A percentile compares a stretch with the other conserved stretches of the same genome.
These are phyloP conservation scores for Odontamblyopus rebecca DNA, from an alignment of 2,797 vertebrate genomes.

Conservation along the genomic window DNA sequence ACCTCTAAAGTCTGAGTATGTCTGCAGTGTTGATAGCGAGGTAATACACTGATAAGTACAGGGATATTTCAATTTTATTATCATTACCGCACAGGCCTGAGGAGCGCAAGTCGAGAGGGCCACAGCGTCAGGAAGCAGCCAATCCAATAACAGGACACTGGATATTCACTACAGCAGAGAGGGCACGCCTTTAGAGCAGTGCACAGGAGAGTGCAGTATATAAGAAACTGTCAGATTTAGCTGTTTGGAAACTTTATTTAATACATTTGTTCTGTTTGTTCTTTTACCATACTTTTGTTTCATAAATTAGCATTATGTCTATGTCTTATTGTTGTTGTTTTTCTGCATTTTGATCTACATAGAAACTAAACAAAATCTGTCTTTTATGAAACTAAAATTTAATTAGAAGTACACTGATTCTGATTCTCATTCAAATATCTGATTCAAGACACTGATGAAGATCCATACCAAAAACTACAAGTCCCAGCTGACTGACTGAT, in stretches of 20 bases:
- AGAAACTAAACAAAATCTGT: too few species aligned
- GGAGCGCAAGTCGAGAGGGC: slow-evolving; percentile 50
- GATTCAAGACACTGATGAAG: background rate
- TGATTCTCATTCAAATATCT: background rate
- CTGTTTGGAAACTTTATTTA: background rate
- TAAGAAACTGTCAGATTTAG: slow-evolving; percentile 5
- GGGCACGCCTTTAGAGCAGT: slow-evolving; percentile 17
- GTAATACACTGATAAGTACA: slow-evolving; percentile 81
- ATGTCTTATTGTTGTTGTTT: background rate
- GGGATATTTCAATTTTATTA: slow-evolving; percentile 83
- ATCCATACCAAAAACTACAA: background rate
- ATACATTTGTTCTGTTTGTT: background rate
- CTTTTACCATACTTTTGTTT: too few species aligned
- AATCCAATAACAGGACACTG: slow-evolving; percentile 79
- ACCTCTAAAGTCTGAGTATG: slow-evolving; percentile 71
- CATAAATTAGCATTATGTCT: background rate
- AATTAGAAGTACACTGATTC: too few species aligned
- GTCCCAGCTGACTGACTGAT: too few species aligned
- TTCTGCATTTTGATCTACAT: too few species aligned
- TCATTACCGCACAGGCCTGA: slow-evolving; percentile 73
- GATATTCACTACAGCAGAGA: slow-evolving; percentile 60
- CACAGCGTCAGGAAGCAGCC: slow-evolving; percentile 68
- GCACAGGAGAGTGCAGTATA: slow-evolving; percentile 1
- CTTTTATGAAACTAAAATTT: too few species aligned
- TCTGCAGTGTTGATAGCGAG: slow-evolving; percentile 77